A percentile compares a stretch with the other conserved stretches of the same genome.
Evolutionary conservation across 2,797 vertebrate species (phyloP).

Genomic region (Pangasius sanitwongsei): DNA sequence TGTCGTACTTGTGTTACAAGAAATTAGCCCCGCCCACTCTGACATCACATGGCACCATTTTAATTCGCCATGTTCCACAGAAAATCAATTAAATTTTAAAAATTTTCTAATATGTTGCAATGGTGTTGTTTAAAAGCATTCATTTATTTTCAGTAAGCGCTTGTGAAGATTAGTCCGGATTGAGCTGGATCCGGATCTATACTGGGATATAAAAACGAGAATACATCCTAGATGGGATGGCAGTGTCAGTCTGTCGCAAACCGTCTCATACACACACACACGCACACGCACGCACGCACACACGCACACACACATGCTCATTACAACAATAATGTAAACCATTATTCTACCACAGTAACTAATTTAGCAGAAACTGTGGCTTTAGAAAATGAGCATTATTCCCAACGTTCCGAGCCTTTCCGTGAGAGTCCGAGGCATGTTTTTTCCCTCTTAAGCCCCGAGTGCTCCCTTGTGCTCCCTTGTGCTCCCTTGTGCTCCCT

Average conservation of each 20-base stretch:
- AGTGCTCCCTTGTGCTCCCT: not conserved
- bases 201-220: not conserved
- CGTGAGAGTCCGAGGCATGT: not conserved
- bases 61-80: not conserved
- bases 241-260: not conserved
- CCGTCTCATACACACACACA: not conserved
- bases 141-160: not conserved
- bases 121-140: not conserved
- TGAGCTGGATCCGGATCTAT: not conserved
- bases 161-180: not conserved
- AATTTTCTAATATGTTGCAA: not conserved
- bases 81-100: not conserved
- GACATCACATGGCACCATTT: not conserved
- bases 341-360: not conserved
- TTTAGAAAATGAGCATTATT: not conserved
- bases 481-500: not conserved
- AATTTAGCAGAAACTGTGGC: not conserved
- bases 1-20: not conserved
- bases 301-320: not conserved
- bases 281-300: not conserved
- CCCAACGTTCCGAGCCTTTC: not conserved
- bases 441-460: slow-evolving; percentile 4
- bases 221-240: not conserved
- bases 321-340: not conserved
- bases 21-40: not conserved